Evolutionary conservation across 2,113 vertebrate species (phyloP).

Genomic region (Thunnus maccoyii): DNA sequence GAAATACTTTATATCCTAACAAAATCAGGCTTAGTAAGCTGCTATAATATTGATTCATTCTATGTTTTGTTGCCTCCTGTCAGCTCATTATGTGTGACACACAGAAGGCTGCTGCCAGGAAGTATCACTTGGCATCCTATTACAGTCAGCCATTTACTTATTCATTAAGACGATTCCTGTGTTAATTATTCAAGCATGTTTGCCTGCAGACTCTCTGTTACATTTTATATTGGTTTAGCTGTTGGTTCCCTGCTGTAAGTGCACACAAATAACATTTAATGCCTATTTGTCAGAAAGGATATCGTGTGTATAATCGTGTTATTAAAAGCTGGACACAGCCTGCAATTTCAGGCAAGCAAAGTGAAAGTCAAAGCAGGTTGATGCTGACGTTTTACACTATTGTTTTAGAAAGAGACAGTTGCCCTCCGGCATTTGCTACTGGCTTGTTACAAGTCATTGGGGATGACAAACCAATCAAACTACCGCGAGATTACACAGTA

Average conservation of each 20-base stretch:
- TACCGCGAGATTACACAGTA: constrained; percentile 70
- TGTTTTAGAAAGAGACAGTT: neutral
- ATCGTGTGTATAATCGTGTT: neutral
- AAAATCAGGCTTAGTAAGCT: constrained; percentile 16
- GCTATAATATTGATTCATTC: constrained; percentile 24
- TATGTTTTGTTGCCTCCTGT: constrained; percentile 42
- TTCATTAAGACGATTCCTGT: constrained; percentile 81
- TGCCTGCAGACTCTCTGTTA: constrained; percentile 36
- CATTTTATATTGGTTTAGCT: constrained; percentile 19
- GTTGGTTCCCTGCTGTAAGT: neutral
- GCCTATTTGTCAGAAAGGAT: neutral
- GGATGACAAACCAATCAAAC: constrained; percentile 1
- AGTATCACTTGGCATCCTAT: constrained; percentile 76
- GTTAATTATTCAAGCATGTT: constrained; percentile 83
- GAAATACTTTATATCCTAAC: neutral
- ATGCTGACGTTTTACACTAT: neutral
- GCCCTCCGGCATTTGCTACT: constrained; percentile 3
- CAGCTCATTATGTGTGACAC: constrained; percentile 64
- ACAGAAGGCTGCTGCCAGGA: constrained; percentile 62
- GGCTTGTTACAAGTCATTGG: constrained; percentile 27
- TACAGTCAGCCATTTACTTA: constrained; percentile 80
- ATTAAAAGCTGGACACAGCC: neutral
- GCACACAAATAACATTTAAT: neutral
- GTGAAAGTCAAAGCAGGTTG: neutral
- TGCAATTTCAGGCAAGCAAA: too few relatives aligned